Evolutionary conservation across 2,797 vertebrate species (phyloP).

Genomic region (Channallabes apus): DNA sequence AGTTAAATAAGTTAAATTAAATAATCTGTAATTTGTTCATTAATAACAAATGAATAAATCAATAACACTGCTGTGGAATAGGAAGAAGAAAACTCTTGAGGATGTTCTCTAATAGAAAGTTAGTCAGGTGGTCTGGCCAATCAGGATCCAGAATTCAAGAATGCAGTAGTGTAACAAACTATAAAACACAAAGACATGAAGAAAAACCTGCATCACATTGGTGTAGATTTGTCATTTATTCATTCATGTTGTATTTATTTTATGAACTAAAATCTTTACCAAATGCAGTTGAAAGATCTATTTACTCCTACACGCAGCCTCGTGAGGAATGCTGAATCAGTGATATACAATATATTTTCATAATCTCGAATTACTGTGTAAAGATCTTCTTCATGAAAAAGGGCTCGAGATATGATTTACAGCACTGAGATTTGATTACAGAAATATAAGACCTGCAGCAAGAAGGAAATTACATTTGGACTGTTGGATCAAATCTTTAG

Average conservation of each 20-base stretch:
- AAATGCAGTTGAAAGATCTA: not conserved
- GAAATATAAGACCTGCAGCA: slow-evolving; percentile 15
- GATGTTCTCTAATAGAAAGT: not conserved
- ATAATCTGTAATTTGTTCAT: too few relatives aligned
- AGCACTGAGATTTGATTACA: slow-evolving; percentile 17
- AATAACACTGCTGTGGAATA: not conserved
- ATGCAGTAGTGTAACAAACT: not conserved
- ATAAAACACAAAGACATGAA: not conserved
- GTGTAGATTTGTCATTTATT: not conserved
- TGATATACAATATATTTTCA: slow-evolving; percentile 33
- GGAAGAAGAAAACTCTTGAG: not conserved
- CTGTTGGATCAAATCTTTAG: slow-evolving; percentile 15
- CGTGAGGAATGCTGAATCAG: slow-evolving; percentile 23
- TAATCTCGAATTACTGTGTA: slow-evolving; percentile 19
- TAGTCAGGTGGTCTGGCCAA: not conserved
- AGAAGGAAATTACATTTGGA: slow-evolving; percentile 21
- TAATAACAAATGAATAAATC: too few relatives aligned
- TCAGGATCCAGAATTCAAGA: not conserved
- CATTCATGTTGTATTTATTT: not conserved
- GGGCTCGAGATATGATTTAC: slow-evolving; percentile 14
- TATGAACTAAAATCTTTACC: not conserved
- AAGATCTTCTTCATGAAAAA: not conserved
- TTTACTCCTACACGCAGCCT: not conserved
- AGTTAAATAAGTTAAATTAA: too few relatives aligned
- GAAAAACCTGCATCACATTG: not conserved